These are phyloP conservation scores for Sinohyriopsis cumingii DNA, from an alignment of 2,888 invertebrate species.

Conservation along the genomic window DNA sequence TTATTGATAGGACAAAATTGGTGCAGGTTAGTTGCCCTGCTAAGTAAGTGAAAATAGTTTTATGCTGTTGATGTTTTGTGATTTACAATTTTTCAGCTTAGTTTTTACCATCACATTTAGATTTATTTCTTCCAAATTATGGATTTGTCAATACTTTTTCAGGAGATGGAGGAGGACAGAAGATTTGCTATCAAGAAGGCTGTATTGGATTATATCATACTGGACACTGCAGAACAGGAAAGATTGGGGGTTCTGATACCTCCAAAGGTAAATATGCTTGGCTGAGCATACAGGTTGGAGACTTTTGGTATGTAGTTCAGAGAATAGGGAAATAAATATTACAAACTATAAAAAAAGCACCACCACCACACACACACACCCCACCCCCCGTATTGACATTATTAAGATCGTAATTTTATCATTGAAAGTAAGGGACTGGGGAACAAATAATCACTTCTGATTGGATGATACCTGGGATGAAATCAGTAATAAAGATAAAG, in stretches of 20 bases:
- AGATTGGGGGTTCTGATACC: slow-evolving; percentile 74
- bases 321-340: too few relatives aligned
- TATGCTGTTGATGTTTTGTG: too few relatives aligned
- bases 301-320: too few relatives aligned
- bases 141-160: slow-evolving; percentile 1
- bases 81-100: not conserved
- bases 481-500: not conserved
- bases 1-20: too few relatives aligned
- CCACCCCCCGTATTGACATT: too few relatives aligned
- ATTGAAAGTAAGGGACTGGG: not conserved
- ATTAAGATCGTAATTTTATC: not conserved
- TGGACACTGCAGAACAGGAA: slow-evolving; percentile 78
- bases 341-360: too few relatives aligned
- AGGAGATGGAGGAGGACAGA: slow-evolving; percentile 79
- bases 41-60: too few relatives aligned
- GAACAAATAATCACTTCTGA: not conserved
- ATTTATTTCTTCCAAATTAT: slow-evolving; percentile 1
- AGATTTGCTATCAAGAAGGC: slow-evolving; percentile 78
- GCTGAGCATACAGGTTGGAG: too few relatives aligned
- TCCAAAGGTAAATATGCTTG: slow-evolving; percentile 51
- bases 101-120: not conserved
- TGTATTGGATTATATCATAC: slow-evolving; percentile 80
- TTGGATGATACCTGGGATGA: not conserved
- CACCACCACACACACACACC: too few relatives aligned
- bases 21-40: too few relatives aligned